Evolutionary conservation across 2,797 vertebrate genomes (phyloP).

Genomic region (Pteronotus mesoamericanus): DNA sequence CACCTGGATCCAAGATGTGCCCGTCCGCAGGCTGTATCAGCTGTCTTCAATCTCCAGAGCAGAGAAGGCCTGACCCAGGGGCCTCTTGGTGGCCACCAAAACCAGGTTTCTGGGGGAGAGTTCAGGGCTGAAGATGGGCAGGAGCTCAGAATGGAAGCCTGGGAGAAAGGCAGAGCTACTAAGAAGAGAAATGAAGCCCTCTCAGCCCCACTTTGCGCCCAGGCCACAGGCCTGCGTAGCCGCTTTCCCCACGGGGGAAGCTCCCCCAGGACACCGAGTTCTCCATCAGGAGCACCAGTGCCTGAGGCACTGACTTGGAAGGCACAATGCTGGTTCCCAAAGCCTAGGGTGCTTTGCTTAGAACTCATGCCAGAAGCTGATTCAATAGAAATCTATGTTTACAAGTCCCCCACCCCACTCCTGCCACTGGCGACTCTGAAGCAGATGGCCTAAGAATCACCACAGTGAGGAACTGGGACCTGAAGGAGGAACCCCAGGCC

Average conservation of each 20-base stretch:
- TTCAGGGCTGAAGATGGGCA: constrained; percentile 91
- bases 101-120: constrained; percentile 94
- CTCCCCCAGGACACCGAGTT: neutral
- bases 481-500: neutral
- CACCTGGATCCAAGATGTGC: neutral
- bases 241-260: neutral
- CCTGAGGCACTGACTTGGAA: neutral
- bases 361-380: neutral
- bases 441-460: neutral
- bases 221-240: neutral
- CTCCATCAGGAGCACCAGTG: neutral
- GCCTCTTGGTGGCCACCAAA: constrained; percentile 87
- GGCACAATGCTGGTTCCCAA: neutral
- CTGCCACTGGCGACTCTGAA: neutral
- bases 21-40: neutral
- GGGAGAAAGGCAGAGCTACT: neutral
- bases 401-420: neutral
- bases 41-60: constrained; percentile 46
- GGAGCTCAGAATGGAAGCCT: constrained; percentile 89
- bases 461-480: neutral
- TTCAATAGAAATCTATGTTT: neutral
- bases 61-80: constrained; percentile 17
- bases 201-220: neutral
- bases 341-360: neutral
- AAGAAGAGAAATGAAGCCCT: neutral